phyloP scores from a whole-genome alignment of 2,113 vertebrate species.

The Pungitius pungitius region DNA sequence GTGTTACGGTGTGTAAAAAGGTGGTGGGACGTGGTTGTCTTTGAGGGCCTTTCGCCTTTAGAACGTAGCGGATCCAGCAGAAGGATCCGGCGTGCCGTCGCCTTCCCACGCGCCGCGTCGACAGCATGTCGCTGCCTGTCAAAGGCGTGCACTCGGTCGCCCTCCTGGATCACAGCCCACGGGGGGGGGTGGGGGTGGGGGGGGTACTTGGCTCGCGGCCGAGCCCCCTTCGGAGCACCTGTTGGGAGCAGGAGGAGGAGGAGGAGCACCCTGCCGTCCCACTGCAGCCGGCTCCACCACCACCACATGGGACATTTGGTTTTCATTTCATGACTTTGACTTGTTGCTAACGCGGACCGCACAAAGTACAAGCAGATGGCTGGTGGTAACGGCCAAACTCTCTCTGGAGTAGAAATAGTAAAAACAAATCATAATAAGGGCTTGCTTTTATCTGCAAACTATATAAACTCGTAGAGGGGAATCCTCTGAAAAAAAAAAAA shows the following conservation, averaged over 20 bases:
- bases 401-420: constrained; percentile 45
- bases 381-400: constrained; percentile 48
- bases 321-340: constrained; percentile 81
- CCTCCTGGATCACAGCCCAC: background rate
- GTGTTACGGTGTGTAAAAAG: constrained; percentile 53
- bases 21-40: too few species aligned
- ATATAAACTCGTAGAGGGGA: constrained; percentile 22
- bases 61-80: constrained; percentile 41
- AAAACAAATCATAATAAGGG: constrained; percentile 3
- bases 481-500: constrained; percentile 38
- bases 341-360: constrained; percentile 74
- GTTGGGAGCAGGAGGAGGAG: constrained; percentile 53
- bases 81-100: constrained; percentile 36
- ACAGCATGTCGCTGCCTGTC: constrained; percentile 16
- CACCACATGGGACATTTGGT: constrained; percentile 79
- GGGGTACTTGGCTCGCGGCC: constrained; percentile 49
- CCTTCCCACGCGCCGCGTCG: background rate
- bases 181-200: too few species aligned
- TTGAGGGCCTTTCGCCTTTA: too few species aligned
- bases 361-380: constrained; percentile 77
- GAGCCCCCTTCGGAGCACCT: constrained; percentile 71
- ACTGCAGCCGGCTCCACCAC: constrained; percentile 47
- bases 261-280: constrained; percentile 55
- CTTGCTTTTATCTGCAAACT: constrained; percentile 46
- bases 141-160: constrained; percentile 10